Percentiles rank a stretch among this genome's conserved stretches.
phyloP scores from a whole-genome alignment of 2,888 invertebrate species.

The Capitulum mitella region DNA sequence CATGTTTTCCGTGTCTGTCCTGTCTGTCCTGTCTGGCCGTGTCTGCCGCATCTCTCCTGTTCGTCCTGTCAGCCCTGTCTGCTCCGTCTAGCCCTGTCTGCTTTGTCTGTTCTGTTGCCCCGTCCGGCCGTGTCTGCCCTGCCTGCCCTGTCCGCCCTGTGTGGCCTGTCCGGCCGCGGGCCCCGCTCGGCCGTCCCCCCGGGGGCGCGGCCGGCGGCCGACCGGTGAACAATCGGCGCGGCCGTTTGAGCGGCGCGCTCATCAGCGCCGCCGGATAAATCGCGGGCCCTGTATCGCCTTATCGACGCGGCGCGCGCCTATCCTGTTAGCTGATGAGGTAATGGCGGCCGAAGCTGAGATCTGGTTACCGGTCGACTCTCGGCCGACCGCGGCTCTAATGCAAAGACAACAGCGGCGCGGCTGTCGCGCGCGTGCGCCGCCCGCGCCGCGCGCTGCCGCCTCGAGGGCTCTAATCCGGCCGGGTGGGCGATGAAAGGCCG shows the following conservation, averaged over 20 bases:
- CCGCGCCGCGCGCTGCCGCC: neutral
- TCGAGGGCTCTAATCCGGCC: neutral
- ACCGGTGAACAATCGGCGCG: neutral
- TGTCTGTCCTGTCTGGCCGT: too few species aligned
- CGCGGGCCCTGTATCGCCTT: neutral
- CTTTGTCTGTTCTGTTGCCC: too few species aligned
- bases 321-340: conserved; percentile 20
- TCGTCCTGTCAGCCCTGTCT: too few species aligned
- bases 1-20: too few species aligned
- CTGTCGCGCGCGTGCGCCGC: neutral
- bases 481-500: conserved; percentile 12
- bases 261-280: neutral
- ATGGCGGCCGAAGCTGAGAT: neutral
- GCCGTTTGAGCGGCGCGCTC: neutral
- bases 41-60: too few species aligned
- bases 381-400: neutral
- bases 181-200: too few species aligned
- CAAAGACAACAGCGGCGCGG: neutral
- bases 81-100: too few species aligned
- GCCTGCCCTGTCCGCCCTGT: too few species aligned
- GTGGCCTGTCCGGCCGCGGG: too few species aligned
- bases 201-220: too few species aligned
- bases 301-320: conserved; percentile 11
- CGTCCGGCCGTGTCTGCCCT: too few species aligned
- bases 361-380: neutral